These are phyloP conservation scores for Myopa tessellatipennis DNA, from an alignment of 2,888 invertebrate species.

Conservation along the genomic window DNA sequence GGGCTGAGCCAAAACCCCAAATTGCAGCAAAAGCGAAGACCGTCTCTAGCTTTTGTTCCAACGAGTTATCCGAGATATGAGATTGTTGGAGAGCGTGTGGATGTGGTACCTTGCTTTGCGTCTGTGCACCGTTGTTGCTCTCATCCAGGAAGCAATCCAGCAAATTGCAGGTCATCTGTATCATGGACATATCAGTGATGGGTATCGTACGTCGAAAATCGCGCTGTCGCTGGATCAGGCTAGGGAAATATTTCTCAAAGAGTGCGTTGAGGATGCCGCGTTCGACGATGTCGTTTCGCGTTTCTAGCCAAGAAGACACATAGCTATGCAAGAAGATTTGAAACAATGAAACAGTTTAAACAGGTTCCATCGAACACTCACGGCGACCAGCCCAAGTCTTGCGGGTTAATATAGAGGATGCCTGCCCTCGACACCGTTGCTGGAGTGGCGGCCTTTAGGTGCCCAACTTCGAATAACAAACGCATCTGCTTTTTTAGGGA, in stretches of 20 bases:
- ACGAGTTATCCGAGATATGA: slow-evolving; percentile 75
- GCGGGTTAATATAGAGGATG: slow-evolving; percentile 92
- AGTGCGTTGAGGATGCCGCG: slow-evolving; percentile 86
- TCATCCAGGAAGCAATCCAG: slow-evolving; percentile 81
- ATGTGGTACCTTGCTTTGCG: slow-evolving; percentile 27
- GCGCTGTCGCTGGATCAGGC: slow-evolving; percentile 80
- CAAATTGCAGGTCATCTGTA: slow-evolving; percentile 88
- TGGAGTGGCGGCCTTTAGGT: slow-evolving; percentile 91
- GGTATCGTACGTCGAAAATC: slow-evolving; percentile 92
- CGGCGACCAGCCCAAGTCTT: slow-evolving; percentile 96
- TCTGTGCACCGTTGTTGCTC: slow-evolving; percentile 44
- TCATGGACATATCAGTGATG: slow-evolving; percentile 88
- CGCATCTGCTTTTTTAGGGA: slow-evolving; percentile 90
- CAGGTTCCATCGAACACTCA: slow-evolving; percentile 69
- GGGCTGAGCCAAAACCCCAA: slow-evolving; percentile 94
- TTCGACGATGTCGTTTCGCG: slow-evolving; percentile 78
- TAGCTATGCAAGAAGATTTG: slow-evolving; percentile 71
- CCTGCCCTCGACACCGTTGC: slow-evolving; percentile 96
- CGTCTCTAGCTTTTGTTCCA: slow-evolving; percentile 77
- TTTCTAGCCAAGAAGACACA: slow-evolving; percentile 91
- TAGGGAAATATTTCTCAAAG: slow-evolving; percentile 94
- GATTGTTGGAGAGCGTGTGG: slow-evolving; percentile 72
- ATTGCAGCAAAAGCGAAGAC: slow-evolving; percentile 91
- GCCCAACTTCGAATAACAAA: slow-evolving; percentile 91
- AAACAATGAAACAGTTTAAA: neutral